phyloP scores from a whole-genome alignment of 2,888 invertebrate genomes.

The Tubulanus polymorphus region DNA sequence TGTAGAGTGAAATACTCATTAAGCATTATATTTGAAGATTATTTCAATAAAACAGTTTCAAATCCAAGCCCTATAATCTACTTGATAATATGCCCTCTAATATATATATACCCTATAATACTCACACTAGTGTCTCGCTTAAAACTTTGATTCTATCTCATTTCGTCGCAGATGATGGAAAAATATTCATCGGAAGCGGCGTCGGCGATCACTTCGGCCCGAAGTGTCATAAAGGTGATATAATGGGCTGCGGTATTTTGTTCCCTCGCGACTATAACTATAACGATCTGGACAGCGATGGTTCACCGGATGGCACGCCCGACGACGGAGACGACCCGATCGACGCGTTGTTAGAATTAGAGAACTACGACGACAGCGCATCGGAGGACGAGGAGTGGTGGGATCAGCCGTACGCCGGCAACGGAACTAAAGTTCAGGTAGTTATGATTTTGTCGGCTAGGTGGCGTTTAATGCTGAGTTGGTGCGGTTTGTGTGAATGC shows the following conservation, averaged over 20 bases:
- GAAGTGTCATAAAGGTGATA: constrained; percentile 57
- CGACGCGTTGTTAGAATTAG: constrained; percentile 26
- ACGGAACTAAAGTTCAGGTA: constrained; percentile 47
- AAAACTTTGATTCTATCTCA: too few relatives aligned
- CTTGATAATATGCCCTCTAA: too few relatives aligned
- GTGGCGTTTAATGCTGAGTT: too few relatives aligned
- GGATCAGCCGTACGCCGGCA: constrained; percentile 35
- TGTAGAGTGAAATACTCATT: too few relatives aligned
- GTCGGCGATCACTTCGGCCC: constrained; percentile 59
- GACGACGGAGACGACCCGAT: constrained; percentile 27
- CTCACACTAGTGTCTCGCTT: too few relatives aligned
- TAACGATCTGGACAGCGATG: constrained; percentile 39
- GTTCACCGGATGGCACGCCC: constrained; percentile 22
- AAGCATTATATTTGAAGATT: too few relatives aligned
- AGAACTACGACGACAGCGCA: constrained; percentile 35
- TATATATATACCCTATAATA: too few relatives aligned
- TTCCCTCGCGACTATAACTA: constrained; percentile 55
- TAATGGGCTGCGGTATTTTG: constrained; percentile 60
- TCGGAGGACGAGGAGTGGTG: constrained; percentile 54
- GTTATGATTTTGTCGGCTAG: too few relatives aligned
- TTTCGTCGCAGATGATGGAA: constrained; percentile 60
- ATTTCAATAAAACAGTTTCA: too few relatives aligned
- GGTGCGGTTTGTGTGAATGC: too few relatives aligned
- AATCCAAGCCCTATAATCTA: too few relatives aligned
- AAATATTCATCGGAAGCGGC: constrained; percentile 57